Conservation (phyloP, 2,797 vertebrate genomes). For the Tokudaia muenninki region DNA sequence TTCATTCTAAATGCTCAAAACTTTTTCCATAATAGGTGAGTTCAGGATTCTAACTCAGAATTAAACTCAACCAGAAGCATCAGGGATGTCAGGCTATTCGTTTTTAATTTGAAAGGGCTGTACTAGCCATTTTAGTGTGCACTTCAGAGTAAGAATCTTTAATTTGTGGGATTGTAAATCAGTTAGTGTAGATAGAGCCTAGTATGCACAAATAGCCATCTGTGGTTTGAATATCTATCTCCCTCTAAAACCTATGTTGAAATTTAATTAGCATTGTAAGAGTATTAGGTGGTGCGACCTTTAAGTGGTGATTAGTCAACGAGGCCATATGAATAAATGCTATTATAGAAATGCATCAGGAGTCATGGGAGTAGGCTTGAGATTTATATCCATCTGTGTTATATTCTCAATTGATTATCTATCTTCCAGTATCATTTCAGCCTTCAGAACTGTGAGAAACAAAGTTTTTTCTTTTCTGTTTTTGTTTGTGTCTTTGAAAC, state of each 20-base stretch:
- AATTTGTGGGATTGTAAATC: conserved; percentile 40
- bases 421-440: neutral
- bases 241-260: neutral
- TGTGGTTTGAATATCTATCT: conserved; percentile 1
- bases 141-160: conserved; percentile 30
- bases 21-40: neutral
- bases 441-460: neutral
- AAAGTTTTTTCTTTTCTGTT: neutral
- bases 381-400: conserved; percentile 3
- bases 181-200: neutral
- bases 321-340: neutral
- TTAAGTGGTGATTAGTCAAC: neutral
- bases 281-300: neutral
- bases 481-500: neutral
- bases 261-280: neutral
- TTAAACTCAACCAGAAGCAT: conserved; percentile 34
- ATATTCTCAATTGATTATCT: neutral
- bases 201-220: neutral
- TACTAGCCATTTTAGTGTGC: neutral
- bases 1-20: conserved; percentile 28
- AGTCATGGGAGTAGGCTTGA: neutral
- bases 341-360: neutral
- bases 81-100: neutral
- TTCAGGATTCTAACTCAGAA: neutral
- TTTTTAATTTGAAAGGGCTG: conserved; percentile 46